These are phyloP conservation scores for Spongia lamella DNA, from an alignment of 37 sponge, comb jelly and placozoan species.

Conservation along the genomic window DNA sequence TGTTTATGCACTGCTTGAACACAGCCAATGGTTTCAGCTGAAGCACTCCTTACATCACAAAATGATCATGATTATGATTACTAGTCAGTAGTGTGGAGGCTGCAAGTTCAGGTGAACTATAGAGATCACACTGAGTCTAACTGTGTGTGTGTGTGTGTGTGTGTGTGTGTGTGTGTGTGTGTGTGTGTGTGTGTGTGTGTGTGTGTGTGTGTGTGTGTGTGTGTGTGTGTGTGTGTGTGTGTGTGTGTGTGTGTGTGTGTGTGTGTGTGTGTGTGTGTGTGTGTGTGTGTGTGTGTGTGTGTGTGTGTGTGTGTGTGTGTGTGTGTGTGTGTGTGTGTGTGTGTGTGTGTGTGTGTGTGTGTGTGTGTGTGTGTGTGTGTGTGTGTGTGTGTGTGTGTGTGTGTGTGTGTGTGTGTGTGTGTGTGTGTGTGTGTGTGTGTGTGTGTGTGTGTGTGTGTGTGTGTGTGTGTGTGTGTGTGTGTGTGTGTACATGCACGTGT, in stretches of 20 bases:
- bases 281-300: too few species aligned
- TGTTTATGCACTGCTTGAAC: too few species aligned
- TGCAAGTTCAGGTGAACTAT: too few species aligned
- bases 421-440: conserved; percentile 1
- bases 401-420: conserved; percentile 11
- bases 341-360: too few species aligned
- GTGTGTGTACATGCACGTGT: neutral
- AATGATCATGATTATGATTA: too few species aligned
- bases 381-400: too few species aligned
- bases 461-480: conserved; percentile 12
- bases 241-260: conserved; percentile 21
- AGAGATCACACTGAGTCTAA: neutral
- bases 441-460: conserved; percentile 9
- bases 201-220: conserved; percentile 6
- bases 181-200: neutral
- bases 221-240: conserved; percentile 2
- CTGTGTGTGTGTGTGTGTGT: conserved; percentile 1
- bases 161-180: conserved; percentile 11
- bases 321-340: too few species aligned
- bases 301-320: too few species aligned
- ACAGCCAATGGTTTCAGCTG: too few species aligned
- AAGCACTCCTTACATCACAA: too few species aligned
- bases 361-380: too few species aligned
- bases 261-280: conserved; percentile 59
- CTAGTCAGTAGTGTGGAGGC: too few species aligned